Evolutionary conservation across 2,888 invertebrate genomes (phyloP).

Genomic region (Cerastoderma edule): DNA sequence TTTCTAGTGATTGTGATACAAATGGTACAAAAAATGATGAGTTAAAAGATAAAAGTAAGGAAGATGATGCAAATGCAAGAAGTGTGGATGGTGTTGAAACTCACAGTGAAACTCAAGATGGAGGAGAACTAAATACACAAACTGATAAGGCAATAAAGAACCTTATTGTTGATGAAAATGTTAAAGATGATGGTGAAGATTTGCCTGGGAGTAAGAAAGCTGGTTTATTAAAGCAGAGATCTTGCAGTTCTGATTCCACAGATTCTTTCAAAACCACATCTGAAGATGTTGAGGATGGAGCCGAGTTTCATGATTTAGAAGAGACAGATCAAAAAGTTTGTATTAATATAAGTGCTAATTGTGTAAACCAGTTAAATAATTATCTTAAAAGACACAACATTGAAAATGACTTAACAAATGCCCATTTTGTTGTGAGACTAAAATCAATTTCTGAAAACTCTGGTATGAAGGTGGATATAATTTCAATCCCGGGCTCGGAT

Average conservation of each 20-base stretch:
- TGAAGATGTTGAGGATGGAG: conserved; percentile 4
- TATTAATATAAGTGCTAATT: not conserved
- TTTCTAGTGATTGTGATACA: not conserved
- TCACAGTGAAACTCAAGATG: not conserved
- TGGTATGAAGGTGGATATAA: conserved; percentile 40
- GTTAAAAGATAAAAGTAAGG: not conserved
- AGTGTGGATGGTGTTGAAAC: not conserved
- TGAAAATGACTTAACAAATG: not conserved
- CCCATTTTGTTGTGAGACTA: conserved; percentile 11
- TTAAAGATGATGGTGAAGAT: not conserved
- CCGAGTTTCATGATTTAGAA: conserved; percentile 10
- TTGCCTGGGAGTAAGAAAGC: not conserved
- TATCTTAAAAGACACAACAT: not conserved
- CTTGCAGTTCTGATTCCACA: conserved; percentile 12
- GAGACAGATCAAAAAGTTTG: conserved; percentile 3
- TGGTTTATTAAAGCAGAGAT: conserved; percentile 15
- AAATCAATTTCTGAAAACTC: conserved; percentile 5
- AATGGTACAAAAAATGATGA: not conserved
- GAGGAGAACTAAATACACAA: too few species aligned
- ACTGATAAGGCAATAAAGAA: too few species aligned
- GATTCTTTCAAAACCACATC: conserved; percentile 17
- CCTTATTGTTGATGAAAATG: too few species aligned
- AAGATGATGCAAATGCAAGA: not conserved
- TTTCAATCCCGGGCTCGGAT: conserved; percentile 43
- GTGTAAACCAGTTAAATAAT: not conserved